These are phyloP conservation scores for Mobula birostris DNA, from an alignment of 2,113 vertebrate genomes.

Conservation along the genomic window DNA sequence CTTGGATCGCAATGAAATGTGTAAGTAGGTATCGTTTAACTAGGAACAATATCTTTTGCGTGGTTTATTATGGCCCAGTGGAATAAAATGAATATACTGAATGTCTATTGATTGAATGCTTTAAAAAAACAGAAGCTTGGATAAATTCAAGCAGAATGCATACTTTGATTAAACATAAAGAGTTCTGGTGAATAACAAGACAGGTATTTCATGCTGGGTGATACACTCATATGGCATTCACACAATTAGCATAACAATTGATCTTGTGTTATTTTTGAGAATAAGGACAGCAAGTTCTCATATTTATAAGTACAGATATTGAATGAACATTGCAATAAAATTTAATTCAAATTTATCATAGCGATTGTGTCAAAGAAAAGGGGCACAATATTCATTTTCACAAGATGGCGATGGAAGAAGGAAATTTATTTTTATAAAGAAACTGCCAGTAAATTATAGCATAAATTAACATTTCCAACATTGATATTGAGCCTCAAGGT, in stretches of 20 bases:
- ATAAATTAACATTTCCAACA: not conserved
- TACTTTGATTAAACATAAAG: conserved; percentile 5
- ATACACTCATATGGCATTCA: not conserved
- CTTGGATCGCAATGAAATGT: too few species aligned
- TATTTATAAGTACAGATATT: not conserved
- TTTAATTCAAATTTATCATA: not conserved
- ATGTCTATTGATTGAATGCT: not conserved
- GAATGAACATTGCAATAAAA: not conserved
- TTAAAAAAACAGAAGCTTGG: not conserved
- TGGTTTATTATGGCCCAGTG: too few species aligned
- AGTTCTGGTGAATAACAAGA: not conserved
- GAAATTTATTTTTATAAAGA: not conserved
- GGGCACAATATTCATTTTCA: not conserved
- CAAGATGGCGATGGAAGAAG: not conserved
- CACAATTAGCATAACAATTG: conserved; percentile 3
- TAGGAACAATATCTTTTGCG: not conserved
- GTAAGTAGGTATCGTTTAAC: too few species aligned
- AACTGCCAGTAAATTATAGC: not conserved
- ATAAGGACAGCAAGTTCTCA: not conserved
- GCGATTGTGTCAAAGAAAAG: not conserved
- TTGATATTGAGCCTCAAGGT: not conserved
- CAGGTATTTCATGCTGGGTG: not conserved
- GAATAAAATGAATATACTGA: conserved; percentile 10
- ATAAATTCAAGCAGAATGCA: not conserved
- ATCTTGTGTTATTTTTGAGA: not conserved